Evolutionary conservation across 2,888 invertebrate genomes (phyloP).

Genomic region (Drosophila paramelanica): DNA sequence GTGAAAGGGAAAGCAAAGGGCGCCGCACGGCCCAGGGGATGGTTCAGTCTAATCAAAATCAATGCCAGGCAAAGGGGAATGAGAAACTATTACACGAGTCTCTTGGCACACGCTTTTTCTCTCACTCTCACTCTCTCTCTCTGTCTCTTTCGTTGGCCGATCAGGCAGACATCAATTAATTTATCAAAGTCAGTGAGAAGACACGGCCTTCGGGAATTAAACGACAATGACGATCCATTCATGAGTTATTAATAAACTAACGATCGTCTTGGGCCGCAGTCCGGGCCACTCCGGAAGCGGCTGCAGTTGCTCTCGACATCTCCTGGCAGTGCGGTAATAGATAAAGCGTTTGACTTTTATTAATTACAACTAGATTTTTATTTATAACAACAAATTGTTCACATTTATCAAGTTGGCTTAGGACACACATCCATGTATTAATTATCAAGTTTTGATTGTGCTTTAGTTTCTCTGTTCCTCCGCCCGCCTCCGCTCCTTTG

Average conservation of each 20-base stretch:
- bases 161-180: constrained; percentile 68
- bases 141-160: constrained; percentile 28
- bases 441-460: constrained; percentile 43
- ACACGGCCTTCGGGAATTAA: constrained; percentile 74
- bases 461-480: constrained; percentile 12
- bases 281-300: constrained; percentile 59
- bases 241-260: constrained; percentile 71
- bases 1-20: constrained; percentile 51
- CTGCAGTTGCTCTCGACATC: constrained; percentile 68
- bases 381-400: constrained; percentile 75
- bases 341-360: constrained; percentile 68
- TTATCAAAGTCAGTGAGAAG: constrained; percentile 69
- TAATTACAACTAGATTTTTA: constrained; percentile 76
- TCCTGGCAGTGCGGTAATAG: constrained; percentile 38
- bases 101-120: constrained; percentile 51
- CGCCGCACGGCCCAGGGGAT: constrained; percentile 24
- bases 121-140: background rate
- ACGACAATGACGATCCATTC: constrained; percentile 73
- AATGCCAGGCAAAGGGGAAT: constrained; percentile 14
- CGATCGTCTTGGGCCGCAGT: constrained; percentile 51
- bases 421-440: constrained; percentile 44
- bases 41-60: constrained; percentile 38
- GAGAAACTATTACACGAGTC: constrained; percentile 25
- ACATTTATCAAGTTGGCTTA: constrained; percentile 75
- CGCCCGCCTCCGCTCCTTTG: constrained; percentile 1